Conservation (phyloP, 2,888 invertebrate genomes). For the Unio delphinus region DNA sequence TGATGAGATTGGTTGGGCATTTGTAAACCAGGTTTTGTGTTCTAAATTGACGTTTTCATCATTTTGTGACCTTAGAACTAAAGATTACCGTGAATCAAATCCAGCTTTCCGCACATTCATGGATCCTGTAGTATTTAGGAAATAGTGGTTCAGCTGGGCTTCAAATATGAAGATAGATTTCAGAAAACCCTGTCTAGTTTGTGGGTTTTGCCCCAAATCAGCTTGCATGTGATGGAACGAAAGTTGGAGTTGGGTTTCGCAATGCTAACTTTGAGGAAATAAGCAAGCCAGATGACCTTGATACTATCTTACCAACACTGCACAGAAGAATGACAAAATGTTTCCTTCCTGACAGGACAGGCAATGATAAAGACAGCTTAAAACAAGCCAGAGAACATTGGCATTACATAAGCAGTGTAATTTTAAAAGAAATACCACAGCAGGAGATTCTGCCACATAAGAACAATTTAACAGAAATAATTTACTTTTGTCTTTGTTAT, state of each 20-base stretch:
- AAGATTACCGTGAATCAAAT: constrained; percentile 1
- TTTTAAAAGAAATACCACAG: too few species aligned
- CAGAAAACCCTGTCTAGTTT: constrained; percentile 9
- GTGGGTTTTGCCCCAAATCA: constrained; percentile 13
- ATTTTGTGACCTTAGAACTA: too few species aligned
- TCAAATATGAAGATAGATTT: constrained; percentile 12
- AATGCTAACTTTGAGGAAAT: constrained; percentile 27
- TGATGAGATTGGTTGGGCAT: too few species aligned
- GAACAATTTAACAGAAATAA: too few species aligned
- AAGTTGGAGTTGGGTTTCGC: constrained; percentile 19
- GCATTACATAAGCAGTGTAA: background rate
- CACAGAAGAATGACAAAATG: constrained; percentile 14
- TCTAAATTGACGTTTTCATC: too few species aligned
- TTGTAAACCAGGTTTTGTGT: too few species aligned
- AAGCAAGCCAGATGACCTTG: constrained; percentile 2
- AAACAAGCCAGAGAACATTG: background rate
- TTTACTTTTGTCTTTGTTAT: too few species aligned
- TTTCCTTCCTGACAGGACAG: too few species aligned
- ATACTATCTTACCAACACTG: constrained; percentile 11
- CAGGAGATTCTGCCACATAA: background rate
- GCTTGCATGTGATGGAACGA: constrained; percentile 26
- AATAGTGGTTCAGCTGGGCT: constrained; percentile 21
- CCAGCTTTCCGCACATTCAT: constrained; percentile 5
- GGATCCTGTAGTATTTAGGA: constrained; percentile 11
- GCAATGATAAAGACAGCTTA: background rate